Percentiles rank a stretch among this genome's conserved stretches.
These are phyloP conservation scores for Tapirus terrestris DNA, from an alignment of 2,113 vertebrate genomes.

Conservation along the genomic window DNA sequence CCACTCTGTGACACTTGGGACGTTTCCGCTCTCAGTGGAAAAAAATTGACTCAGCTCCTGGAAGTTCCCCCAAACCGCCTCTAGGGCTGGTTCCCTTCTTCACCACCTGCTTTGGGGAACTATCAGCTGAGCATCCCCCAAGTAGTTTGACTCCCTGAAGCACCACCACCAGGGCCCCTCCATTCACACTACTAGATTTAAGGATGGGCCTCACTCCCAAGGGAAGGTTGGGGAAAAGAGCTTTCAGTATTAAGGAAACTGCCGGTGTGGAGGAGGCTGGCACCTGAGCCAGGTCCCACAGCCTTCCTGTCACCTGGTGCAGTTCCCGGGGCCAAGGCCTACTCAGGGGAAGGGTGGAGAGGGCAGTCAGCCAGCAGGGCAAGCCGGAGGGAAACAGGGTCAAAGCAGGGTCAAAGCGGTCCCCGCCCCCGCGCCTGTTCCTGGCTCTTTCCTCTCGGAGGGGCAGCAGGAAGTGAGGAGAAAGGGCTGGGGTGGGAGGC, in stretches of 20 bases:
- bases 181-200: neutral
- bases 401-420: slow-evolving; percentile 14
- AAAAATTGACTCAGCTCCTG: slow-evolving; percentile 64
- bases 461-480: slow-evolving; percentile 82
- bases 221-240: neutral
- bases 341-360: neutral
- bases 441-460: slow-evolving; percentile 70
- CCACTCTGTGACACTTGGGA: slow-evolving; percentile 26
- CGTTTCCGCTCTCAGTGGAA: slow-evolving; percentile 4
- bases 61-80: neutral
- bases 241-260: neutral
- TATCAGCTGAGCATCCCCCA: neutral
- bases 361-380: neutral
- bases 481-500: slow-evolving; percentile 73
- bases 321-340: neutral
- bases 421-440: slow-evolving; percentile 36
- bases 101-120: neutral
- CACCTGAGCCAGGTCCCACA: neutral
- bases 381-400: slow-evolving; percentile 51
- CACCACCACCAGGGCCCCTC: neutral
- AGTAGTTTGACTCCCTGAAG: neutral
- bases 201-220: neutral
- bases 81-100: neutral
- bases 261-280: neutral
- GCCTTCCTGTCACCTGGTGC: slow-evolving; percentile 56